phyloP scores from a whole-genome alignment of 2,797 vertebrate species.

The Coccyzus lansbergi region DNA sequence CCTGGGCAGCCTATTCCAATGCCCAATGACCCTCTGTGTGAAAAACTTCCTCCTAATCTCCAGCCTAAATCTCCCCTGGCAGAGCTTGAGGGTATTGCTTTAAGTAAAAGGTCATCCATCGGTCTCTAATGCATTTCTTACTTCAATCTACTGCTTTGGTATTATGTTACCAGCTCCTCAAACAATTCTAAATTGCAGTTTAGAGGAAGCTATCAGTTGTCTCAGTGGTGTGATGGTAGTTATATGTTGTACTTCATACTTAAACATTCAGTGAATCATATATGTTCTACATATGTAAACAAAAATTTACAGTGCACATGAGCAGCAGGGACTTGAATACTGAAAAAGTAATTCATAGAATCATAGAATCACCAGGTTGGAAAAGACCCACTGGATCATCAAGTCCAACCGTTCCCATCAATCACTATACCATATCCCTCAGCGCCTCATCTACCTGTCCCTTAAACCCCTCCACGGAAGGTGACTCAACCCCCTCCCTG shows the following conservation, averaged over 20 bases:
- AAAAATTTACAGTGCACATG: not conserved
- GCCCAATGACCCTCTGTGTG: too few relatives aligned
- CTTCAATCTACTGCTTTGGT: not conserved
- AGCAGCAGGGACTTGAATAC: not conserved
- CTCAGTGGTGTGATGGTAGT: not conserved
- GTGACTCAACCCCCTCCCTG: too few relatives aligned
- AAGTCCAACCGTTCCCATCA: too few relatives aligned
- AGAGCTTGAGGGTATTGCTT: not conserved
- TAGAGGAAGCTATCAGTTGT: not conserved
- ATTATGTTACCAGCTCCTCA: not conserved
- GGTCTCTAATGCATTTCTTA: not conserved
- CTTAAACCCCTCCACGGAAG: too few relatives aligned
- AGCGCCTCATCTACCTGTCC: too few relatives aligned
- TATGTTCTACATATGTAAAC: not conserved
- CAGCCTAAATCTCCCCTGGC: too few relatives aligned
- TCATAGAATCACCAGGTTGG: too few relatives aligned
- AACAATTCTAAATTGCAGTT: not conserved
- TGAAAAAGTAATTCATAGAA: too few relatives aligned
- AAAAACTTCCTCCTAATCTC: too few relatives aligned
- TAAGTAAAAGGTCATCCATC: not conserved
- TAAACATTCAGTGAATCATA: not conserved
- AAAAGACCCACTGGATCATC: too few relatives aligned
- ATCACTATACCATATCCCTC: too few relatives aligned
- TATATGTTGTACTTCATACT: not conserved
- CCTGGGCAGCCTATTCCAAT: too few relatives aligned